Evolutionary conservation across 2,888 invertebrate species (phyloP).

Genomic region (Dysmachus trigonus): DNA sequence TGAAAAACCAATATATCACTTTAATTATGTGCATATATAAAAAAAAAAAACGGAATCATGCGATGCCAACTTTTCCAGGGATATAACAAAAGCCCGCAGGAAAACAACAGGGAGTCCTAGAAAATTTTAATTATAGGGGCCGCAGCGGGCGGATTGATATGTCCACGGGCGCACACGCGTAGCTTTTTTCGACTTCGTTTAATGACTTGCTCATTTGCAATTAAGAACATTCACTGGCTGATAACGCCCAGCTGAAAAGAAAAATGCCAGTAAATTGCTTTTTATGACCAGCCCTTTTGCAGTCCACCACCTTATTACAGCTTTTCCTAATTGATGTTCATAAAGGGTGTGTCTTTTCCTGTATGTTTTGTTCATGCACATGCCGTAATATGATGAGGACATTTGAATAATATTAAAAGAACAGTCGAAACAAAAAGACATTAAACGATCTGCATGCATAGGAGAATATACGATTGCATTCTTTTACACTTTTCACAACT

Average conservation of each 20-base stretch:
- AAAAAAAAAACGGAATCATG: background rate
- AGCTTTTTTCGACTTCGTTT: background rate
- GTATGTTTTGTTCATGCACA: background rate
- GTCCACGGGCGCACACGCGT: background rate
- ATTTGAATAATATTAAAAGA: background rate
- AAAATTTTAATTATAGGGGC: background rate
- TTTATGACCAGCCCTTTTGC: background rate
- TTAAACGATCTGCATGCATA: background rate
- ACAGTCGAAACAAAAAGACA: background rate
- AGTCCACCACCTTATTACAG: background rate
- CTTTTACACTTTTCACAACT: too few species aligned
- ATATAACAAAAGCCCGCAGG: background rate
- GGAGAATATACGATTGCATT: too few species aligned
- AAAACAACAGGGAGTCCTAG: background rate
- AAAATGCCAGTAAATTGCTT: background rate
- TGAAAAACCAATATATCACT: constrained; percentile 31
- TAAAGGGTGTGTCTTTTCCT: background rate
- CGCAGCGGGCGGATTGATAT: background rate
- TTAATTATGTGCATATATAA: constrained; percentile 30
- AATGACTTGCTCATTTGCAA: background rate
- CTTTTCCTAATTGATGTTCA: background rate
- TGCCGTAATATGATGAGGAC: background rate
- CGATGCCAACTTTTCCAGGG: background rate
- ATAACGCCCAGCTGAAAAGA: background rate
- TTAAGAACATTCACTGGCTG: background rate